phyloP scores from a whole-genome alignment of 2,797 vertebrate species.

The Acrocephalus scirpaceus region DNA sequence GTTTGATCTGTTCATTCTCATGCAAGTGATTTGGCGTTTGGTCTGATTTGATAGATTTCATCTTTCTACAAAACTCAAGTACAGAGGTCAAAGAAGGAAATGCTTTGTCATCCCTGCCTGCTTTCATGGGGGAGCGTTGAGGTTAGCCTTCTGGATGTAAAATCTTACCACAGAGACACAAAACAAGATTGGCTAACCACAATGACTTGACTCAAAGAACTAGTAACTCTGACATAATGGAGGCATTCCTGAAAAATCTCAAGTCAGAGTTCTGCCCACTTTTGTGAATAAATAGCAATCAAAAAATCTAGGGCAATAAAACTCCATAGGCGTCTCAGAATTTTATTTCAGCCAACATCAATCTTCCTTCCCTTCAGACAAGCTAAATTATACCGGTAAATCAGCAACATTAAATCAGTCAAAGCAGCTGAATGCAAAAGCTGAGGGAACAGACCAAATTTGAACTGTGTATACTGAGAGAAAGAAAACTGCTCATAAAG shows the following conservation, averaged over 20 bases:
- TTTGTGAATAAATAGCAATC: constrained; percentile 1
- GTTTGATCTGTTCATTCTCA: not conserved
- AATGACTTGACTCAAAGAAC: constrained; percentile 60
- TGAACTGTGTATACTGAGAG: not conserved
- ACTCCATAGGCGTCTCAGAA: constrained; percentile 8
- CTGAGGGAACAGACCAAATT: not conserved
- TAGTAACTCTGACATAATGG: not conserved
- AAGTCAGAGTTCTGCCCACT: constrained; percentile 13
- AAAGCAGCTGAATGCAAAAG: constrained; percentile 25
- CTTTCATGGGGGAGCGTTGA: constrained; percentile 46
- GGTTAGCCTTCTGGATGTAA: constrained; percentile 56
- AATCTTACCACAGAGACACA: constrained; percentile 59
- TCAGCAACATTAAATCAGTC: not conserved
- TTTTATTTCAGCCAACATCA: constrained; percentile 38
- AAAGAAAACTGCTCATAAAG: constrained; percentile 39
- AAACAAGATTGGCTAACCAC: constrained; percentile 62
- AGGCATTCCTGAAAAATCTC: constrained; percentile 48
- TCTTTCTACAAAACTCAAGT: not conserved
- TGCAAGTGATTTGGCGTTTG: not conserved
- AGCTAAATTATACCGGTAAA: not conserved
- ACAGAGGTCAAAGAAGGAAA: constrained; percentile 51
- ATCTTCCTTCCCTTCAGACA: constrained; percentile 27
- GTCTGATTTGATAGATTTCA: not conserved
- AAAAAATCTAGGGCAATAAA: constrained; percentile 27
- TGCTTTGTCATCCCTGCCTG: constrained; percentile 47